phyloP scores from a whole-genome alignment of 2,113 vertebrate genomes.

The Pipra filicauda region DNA sequence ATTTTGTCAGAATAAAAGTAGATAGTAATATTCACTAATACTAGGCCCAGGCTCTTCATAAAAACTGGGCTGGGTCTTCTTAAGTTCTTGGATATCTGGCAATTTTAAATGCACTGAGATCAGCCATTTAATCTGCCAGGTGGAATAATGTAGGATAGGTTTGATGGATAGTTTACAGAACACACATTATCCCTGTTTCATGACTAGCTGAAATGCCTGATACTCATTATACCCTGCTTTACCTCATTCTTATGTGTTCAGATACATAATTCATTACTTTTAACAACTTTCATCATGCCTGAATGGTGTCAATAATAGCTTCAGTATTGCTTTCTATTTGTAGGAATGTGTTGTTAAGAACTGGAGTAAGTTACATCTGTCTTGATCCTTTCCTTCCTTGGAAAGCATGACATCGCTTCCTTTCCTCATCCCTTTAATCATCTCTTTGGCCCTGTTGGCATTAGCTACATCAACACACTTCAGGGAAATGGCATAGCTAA shows the following conservation, averaged over 20 bases:
- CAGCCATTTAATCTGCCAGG: neutral
- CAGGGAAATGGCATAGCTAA: neutral
- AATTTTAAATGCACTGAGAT: neutral
- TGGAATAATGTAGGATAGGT: neutral
- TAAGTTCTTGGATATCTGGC: neutral
- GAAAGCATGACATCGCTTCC: neutral
- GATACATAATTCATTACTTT: conserved; percentile 1
- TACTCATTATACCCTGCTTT: neutral
- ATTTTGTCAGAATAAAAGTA: neutral
- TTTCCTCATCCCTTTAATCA: neutral
- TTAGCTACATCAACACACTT: neutral
- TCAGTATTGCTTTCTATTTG: neutral
- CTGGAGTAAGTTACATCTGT: neutral
- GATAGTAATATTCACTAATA: neutral
- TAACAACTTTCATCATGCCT: neutral
- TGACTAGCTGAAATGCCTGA: neutral
- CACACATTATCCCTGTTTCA: neutral
- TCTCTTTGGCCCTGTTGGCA: neutral
- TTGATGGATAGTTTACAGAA: conserved; percentile 16
- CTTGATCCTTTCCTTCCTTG: neutral
- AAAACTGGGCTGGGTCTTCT: neutral
- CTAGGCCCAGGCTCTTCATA: neutral
- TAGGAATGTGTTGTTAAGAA: neutral
- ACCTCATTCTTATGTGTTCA: neutral
- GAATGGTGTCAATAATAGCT: neutral